A percentile compares a stretch with the other conserved stretches of the same genome.
Evolutionary conservation across 2,888 invertebrate genomes (phyloP).

Genomic region (Papilio protenor): DNA sequence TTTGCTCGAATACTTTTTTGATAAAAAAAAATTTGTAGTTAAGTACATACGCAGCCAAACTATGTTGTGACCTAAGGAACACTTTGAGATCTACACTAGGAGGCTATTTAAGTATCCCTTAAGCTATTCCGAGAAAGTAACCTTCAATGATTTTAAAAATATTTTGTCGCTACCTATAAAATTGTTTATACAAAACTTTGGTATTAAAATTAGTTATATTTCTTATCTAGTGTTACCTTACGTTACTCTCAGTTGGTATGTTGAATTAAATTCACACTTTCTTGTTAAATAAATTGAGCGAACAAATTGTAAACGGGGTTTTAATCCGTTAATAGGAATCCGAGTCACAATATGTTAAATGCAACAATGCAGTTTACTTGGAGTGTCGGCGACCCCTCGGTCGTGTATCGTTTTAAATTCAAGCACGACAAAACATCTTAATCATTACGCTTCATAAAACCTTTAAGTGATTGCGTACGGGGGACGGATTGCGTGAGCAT

Average conservation of each 20-base stretch:
- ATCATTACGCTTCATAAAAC: constrained; percentile 83
- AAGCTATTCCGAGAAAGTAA: not conserved
- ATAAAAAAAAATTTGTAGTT: not conserved
- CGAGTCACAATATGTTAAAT: constrained; percentile 79
- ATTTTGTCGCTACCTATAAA: not conserved
- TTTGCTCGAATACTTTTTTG: constrained; percentile 1
- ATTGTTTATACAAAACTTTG: not conserved
- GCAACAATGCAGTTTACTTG: constrained; percentile 61
- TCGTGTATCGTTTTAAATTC: constrained; percentile 65
- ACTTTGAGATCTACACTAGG: too few species aligned
- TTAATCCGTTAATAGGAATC: constrained; percentile 80
- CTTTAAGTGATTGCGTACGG: constrained; percentile 80
- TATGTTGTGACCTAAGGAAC: too few species aligned
- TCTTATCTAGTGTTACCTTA: not conserved
- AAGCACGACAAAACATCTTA: constrained; percentile 80
- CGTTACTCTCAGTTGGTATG: not conserved
- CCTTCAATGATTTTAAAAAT: not conserved
- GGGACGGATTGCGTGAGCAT: constrained; percentile 75
- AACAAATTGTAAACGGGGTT: constrained; percentile 44
- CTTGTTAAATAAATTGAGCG: constrained; percentile 45
- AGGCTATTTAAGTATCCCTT: not conserved
- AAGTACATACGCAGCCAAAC: not conserved
- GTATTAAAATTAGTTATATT: not conserved
- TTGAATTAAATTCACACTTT: not conserved
- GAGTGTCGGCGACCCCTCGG: constrained; percentile 51